Percentiles rank a stretch among this genome's conserved stretches.
Conservation (phyloP, 2,113 vertebrate species). For the Chloropsis hardwickii region DNA sequence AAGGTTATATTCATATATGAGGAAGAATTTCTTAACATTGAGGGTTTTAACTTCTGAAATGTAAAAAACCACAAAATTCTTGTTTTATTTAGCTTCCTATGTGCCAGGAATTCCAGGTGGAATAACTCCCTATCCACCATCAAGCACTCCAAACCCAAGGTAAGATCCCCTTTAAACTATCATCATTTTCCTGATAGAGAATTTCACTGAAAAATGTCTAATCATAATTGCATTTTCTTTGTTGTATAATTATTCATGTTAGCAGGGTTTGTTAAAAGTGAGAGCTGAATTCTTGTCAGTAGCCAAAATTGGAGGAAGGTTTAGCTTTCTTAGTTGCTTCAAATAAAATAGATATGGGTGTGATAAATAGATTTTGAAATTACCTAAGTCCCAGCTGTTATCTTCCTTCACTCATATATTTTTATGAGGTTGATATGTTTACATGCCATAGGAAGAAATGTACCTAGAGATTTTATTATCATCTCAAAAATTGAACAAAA, state of each 20-base stretch:
- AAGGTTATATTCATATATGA: neutral
- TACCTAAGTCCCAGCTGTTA: neutral
- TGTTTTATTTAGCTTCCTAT: conserved; percentile 86
- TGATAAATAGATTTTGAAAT: neutral
- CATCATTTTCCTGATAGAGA: neutral
- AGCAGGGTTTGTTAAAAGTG: neutral
- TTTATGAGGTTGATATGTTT: neutral
- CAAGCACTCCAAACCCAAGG: conserved; percentile 87
- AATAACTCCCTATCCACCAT: conserved; percentile 84
- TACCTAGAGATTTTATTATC: neutral
- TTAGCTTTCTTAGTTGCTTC: neutral
- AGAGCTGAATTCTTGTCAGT: neutral
- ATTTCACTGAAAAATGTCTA: neutral
- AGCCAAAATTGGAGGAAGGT: neutral
- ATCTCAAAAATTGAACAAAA: neutral
- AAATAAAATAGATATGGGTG: neutral
- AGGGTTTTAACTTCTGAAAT: neutral
- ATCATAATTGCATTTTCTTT: neutral
- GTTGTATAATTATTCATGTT: neutral
- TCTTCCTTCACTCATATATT: neutral
- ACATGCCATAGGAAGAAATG: neutral
- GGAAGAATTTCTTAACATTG: neutral
- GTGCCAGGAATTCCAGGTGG: conserved; percentile 89
- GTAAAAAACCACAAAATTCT: conserved; percentile 26
- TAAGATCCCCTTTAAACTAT: conserved; percentile 50